Base-by-base conservation (phyloP, 2,113 vertebrate species). In the Candoia aspera region DNA sequence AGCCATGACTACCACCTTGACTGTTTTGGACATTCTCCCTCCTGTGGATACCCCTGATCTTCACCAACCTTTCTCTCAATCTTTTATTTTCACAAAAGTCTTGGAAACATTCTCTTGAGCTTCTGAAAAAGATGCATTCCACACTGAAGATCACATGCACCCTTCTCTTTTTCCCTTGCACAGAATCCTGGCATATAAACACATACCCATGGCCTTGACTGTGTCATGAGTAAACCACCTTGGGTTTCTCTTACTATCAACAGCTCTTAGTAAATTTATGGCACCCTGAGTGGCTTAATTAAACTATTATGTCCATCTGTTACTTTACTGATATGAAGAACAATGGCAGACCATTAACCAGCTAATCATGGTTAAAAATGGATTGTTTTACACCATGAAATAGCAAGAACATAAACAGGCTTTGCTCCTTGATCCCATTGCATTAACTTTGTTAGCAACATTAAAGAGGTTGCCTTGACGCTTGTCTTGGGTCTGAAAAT, bases 281-380 rank as follows among this genome's bases (percentile, higher is more conserved):
- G 96, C n/a, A 59, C 94, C 95, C 94, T 95, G 94, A 94, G 94
- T 93, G 42, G 37, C 96, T 97, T 97, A 97, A 97, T 97, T 97
- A 97, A 33, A 90, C 96, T 59, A 84, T 97, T 96, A 95, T 95
- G 86, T 89, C 95, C 95, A 91, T 91, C 95, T 96, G 96, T 97
- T 92, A 13, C 91, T 92, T 96, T 95, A 93, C 97, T 91, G 89
- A 95, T 95, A 95, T 88, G 97, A 97, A 97, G 95, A 97, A 95
- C 33, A 95, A 97, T 97, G 97, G 94, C 95, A 93, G 54, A 91
- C 95, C 92, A 95, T 97, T 97, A 96, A 21, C 54, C 88, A 84
- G 93, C 94, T 97, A 97, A 97, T 97, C 96, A 95, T 95, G 8
- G 86, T 94, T 95, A 94, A 96, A 97, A 97, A 95, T 89, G 90